Conservation (phyloP, 2,888 invertebrate genomes). For the Cephus rjabovi region DNA sequence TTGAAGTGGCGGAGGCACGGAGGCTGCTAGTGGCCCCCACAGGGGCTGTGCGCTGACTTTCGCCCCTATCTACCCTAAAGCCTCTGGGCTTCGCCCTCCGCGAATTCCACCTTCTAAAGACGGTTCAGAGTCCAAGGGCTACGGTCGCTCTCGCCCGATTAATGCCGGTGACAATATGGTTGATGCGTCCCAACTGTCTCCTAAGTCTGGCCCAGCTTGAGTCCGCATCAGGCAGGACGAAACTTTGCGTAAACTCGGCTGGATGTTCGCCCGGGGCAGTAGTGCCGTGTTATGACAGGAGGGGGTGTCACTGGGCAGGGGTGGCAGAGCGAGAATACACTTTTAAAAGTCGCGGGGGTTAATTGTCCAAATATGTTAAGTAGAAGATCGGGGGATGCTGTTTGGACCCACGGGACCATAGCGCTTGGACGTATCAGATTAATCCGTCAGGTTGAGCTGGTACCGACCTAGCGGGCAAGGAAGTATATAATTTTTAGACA, state of each 20-base stretch:
- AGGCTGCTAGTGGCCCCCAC: slow-evolving; percentile 55
- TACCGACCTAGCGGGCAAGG: not conserved
- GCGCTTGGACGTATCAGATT: not conserved
- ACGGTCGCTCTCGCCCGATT: slow-evolving; percentile 27
- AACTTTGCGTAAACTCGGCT: slow-evolving; percentile 4
- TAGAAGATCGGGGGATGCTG: slow-evolving; percentile 17
- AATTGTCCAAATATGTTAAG: slow-evolving; percentile 56
- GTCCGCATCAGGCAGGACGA: not conserved
- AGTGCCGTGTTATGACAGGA: slow-evolving; percentile 34
- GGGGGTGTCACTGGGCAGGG: slow-evolving; percentile 36
- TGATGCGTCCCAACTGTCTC: slow-evolving; percentile 38
- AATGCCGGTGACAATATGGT: slow-evolving; percentile 40
- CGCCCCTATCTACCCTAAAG: slow-evolving; percentile 38
- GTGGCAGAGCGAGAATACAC: slow-evolving; percentile 36
- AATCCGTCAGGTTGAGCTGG: not conserved
- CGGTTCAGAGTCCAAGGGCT: slow-evolving; percentile 3
- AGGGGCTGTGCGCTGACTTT: slow-evolving; percentile 63
- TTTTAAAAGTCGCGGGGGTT: slow-evolving; percentile 42
- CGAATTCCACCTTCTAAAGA: slow-evolving; percentile 18
- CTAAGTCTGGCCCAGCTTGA: slow-evolving; percentile 30
- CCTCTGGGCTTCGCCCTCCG: slow-evolving; percentile 22
- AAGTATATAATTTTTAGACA: not conserved
- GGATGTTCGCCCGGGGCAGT: slow-evolving; percentile 22
- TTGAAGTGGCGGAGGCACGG: slow-evolving; percentile 56
- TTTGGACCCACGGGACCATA: not conserved